Base-by-base conservation (phyloP, 2,888 invertebrate genomes). In the Capitulum mitella region DNA sequence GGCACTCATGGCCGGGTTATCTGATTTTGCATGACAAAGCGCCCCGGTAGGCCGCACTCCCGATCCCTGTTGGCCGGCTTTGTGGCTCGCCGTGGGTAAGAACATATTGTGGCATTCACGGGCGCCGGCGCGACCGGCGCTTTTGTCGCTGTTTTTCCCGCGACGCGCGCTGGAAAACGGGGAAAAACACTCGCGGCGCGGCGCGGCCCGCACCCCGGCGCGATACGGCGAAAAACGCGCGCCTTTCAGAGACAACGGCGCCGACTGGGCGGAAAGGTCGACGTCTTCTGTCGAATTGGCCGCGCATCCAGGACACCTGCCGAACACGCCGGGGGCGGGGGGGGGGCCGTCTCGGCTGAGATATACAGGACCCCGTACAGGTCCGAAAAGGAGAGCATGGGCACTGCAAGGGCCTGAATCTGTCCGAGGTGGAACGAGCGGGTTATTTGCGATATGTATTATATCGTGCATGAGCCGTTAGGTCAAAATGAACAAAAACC, bases 1-100 rank as follows among this genome's bases (percentile, higher is more conserved):
- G 29, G 58, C 12, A 12, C 64, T 34, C 34, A 64, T 64, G 64
- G 34, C 19, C 64, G 34, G 34, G 64, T 34, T 64, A 64, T 64
- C 64, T 34, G 64, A 64, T 64, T 64, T 34, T 34, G 34, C 64
- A 64, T 64, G 64, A 64, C 64, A 64, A 64, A 34, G 34, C 64
- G 64, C 34, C 34, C 64, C 34, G 34, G 34, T 37, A 5, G 64
- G 64, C 64, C 19, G 19, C 64, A 34, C 64, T n/a, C n/a, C 14
- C 34, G 34, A 19, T 19, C 34, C 19, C 64, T 34, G 34, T 19
- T 34, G 16, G 64, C 6, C 64, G 34, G 34, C 64, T 64, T 64
- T 64, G 64, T 64, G 64, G 19, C 19, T 19, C 64, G 16, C 64
- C 34, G 19, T n/a, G 64, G 64, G 64, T 64, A 34, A 64, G 64